phyloP scores from a whole-genome alignment of 2,797 vertebrate genomes.

The Myripristis murdjan region DNA sequence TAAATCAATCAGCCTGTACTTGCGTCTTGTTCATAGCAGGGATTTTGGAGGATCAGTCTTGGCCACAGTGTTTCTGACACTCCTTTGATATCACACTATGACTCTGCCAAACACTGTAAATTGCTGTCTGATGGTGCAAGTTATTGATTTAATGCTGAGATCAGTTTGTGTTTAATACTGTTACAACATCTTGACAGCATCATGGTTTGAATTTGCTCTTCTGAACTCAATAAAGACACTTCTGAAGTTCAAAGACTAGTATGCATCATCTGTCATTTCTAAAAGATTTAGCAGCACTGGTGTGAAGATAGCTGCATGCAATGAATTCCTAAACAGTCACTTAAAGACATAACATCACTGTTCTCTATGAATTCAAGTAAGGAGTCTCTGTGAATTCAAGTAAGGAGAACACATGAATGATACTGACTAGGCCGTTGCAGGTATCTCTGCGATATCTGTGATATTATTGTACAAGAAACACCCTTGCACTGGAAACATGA shows the following conservation, averaged over 20 bases:
- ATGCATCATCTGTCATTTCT: too few relatives aligned
- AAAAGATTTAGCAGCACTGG: neutral
- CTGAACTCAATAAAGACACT: neutral
- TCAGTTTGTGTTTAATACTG: neutral
- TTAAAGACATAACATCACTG: too few relatives aligned
- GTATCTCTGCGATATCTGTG: neutral
- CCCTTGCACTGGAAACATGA: too few relatives aligned
- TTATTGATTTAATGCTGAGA: neutral
- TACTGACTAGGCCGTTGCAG: too few relatives aligned
- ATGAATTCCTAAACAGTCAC: neutral
- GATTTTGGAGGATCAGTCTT: neutral
- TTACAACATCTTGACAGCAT: neutral
- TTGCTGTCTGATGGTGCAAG: neutral
- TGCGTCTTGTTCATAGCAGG: neutral
- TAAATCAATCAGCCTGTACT: neutral
- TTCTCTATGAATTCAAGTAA: too few relatives aligned
- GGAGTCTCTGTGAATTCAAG: too few relatives aligned
- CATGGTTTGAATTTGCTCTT: neutral
- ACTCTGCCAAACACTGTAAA: neutral
- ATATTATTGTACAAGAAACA: neutral
- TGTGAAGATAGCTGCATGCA: neutral
- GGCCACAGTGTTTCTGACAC: neutral
- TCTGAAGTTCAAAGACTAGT: too few relatives aligned
- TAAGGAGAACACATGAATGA: too few relatives aligned
- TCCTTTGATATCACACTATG: constrained; percentile 1